Base-by-base conservation (phyloP, 1,140 invertebrate species). In the Rhopalosiphum maidis region DNA sequence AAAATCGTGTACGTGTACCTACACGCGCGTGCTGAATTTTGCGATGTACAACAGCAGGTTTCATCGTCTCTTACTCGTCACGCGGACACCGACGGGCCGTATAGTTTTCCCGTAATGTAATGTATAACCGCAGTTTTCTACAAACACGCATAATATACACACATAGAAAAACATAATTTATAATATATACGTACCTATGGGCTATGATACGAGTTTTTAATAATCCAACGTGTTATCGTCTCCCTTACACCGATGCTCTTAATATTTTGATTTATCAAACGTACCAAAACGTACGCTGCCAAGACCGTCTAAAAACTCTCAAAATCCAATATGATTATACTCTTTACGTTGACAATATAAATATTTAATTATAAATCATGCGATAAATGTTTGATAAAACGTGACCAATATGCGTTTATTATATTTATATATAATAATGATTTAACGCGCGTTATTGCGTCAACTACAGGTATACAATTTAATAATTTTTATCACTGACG, bases 1-100 rank as follows among this genome's bases (percentile, higher is more conserved):
- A 54, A 89, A 89, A 89, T 37, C 87, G 35, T 89, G 87, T 88
- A 37, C 35, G 25, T 30, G 41, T 86, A 86, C 85, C 23, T 86
- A 86, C 85, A 41, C 43, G n/a, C 18, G 43, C 11, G 9, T 86
- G 54, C 18, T 22, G 35, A 54, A 22, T 87, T n/a, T n/a, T 82
- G 43, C 30, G 30, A 30, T 43, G 54, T 30, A 37, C 25, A 51
- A 68, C 89, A 90, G 15, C 86, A 88, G 46, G 46, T 48, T 88
- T 21, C 37, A 46, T 23, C 55, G 68, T 90, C 82, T 41, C 22
- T 7, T 11, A 77, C 30, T 77, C 30, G n/a, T n/a, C 41, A 46
- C 60, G 60, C 0, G 30, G 25, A n/a, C 55, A 21, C 1, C 54
- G 15, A 25, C 1, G 60, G 22, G 7, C 18, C 21, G 68, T 83